Base-by-base conservation (phyloP, 2,113 vertebrate species). In the Fukomys damarensis region DNA sequence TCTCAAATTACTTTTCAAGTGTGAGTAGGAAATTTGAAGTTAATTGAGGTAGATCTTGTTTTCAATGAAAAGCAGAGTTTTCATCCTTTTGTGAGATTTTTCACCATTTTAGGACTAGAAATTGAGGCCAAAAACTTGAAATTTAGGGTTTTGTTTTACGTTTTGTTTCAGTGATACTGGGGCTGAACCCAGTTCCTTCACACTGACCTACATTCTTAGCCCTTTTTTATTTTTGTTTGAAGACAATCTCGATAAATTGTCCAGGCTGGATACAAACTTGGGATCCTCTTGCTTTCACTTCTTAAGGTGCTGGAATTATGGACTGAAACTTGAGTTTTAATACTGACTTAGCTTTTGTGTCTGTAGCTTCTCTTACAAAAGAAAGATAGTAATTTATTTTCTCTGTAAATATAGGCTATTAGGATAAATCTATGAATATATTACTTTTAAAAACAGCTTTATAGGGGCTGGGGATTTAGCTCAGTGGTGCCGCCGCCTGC, bases 1-100 rank as follows among this genome's bases (percentile, higher is more conserved):
- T 95, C 88, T 96, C 38, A 82, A 80, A 86, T 84, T 96, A 28
- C 26, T 95, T 89, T 88, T 88, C 59, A 92, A 52, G 32, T 43
- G 1, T 82, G 35, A 12, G 22, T 70, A 91, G 83, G 77, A 90
- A 88, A 86, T 97, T 85, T 85, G 65, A 89, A 93, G 30, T 88
- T 88, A 93, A 38, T 79, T 85, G 52, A 92, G n/a, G 35, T 83
- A 9, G 14, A 7, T 93, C 88, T 93, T 86, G 28, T 95, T 96
- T 79, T 93, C 77, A 59, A 46, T 91, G 6, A 91, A 79, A 88
- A 85, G 12, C 46, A 94, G 65, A 72, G 16, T 79, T 82, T 58
- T 89, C 10, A 28, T 68, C 28, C 38, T 93, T 83, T 70, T 85
- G 65, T 93, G 61, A 93, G n/a, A 13, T 92, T 74, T 87, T 38